These are phyloP conservation scores for Centropus unirufus DNA, from an alignment of 2,113 vertebrate species.

Conservation along the genomic window DNA sequence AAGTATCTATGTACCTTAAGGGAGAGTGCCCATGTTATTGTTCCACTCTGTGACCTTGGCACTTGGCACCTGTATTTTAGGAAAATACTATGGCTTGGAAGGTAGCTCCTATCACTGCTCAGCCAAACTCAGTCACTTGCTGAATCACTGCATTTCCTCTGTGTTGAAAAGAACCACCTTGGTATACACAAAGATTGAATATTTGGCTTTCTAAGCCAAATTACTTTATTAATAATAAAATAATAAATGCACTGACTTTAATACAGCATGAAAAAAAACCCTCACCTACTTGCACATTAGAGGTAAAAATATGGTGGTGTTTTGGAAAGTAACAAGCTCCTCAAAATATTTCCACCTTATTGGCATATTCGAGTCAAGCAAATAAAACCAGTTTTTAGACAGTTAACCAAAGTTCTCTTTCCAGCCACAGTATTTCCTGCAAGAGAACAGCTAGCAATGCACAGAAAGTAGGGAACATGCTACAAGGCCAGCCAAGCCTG, in stretches of 20 bases:
- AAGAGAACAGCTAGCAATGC: not conserved
- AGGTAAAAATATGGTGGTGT: not conserved
- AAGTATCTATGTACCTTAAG: not conserved
- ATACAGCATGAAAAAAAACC: not conserved
- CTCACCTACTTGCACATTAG: not conserved
- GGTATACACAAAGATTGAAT: not conserved
- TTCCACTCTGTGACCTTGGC: not conserved
- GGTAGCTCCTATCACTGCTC: not conserved
- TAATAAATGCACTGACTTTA: not conserved
- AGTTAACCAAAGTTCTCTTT: not conserved
- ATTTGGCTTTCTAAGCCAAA: not conserved
- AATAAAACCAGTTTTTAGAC: not conserved
- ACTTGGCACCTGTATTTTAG: not conserved
- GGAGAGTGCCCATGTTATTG: not conserved
- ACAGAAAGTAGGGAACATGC: not conserved
- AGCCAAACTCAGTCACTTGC: not conserved
- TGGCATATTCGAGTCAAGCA: not conserved
- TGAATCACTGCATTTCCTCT: not conserved
- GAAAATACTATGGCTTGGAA: not conserved
- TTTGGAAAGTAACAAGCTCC: not conserved
- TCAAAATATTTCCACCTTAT: conserved; percentile 3
- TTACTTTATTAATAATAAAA: not conserved
- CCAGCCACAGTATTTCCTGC: conserved; percentile 9
- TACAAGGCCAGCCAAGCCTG: not conserved
- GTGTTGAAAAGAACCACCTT: not conserved